Base-by-base conservation (phyloP, 2,888 invertebrate species). In the Vanessa cardui region DNA sequence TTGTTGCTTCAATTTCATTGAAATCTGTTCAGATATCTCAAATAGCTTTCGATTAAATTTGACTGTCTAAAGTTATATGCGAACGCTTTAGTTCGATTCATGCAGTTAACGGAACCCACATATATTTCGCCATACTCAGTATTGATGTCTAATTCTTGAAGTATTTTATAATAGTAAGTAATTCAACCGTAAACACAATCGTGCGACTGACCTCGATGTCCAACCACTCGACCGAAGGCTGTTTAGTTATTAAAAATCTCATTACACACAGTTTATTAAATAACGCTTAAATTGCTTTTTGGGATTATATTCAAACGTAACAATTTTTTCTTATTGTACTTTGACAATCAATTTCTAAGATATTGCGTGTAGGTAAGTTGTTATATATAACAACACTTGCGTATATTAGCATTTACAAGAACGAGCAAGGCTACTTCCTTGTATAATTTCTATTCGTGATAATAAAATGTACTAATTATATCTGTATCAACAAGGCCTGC, bases 141-240 rank as follows among this genome's bases (percentile, higher is more conserved):
- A 33, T 56, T 18, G 56, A 39, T n/a, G 60, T 44, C 52, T 60
- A 68, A 68, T 68, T 67, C 33, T 58, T 52, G 21, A 69, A 39
- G 52, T 65, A 67, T 71, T 72, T 67, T 64, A 72, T 72, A 69
- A 67, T 71, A 69, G 64, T 62, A 72, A 65, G 50, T 68, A 69
- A 68, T 72, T 72, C 69, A 72, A 69, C 60, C 69, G 72, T 72
- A 64, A 72, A 72, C 69, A 69, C 62, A 72, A 72, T 72, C 59
- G 68, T 68, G 68, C 68, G 59, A 63, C 59, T 60, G 68, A 68
- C 70, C 70, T 71, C 65, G 70, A 71, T 70, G 64, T 21, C 62
- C 56, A 47, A 18, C 60, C 49, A 56, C 44, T 54, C 9, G 65
- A 20, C 56, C 47, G 70, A 71, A 71, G 70, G 70, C 62, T 64